Conservation (phyloP, 2,888 invertebrate genomes). For the Protonemura montana region DNA sequence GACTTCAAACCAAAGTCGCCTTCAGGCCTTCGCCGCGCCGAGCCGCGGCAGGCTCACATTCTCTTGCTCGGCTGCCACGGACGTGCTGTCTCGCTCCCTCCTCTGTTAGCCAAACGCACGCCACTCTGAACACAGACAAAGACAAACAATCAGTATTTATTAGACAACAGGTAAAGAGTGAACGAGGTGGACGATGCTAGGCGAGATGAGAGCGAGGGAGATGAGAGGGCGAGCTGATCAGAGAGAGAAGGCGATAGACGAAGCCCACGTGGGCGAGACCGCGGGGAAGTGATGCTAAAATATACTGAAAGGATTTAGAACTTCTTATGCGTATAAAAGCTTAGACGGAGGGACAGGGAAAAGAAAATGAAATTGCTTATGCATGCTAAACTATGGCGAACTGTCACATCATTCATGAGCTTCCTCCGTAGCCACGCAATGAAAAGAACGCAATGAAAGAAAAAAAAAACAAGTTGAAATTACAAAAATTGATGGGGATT, state of each 20-base stretch:
- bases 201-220: slow-evolving; percentile 46
- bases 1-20: slow-evolving; percentile 24
- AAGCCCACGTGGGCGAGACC: slow-evolving; percentile 27
- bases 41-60: no score
- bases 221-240: slow-evolving; percentile 22
- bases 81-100: slow-evolving; percentile 27
- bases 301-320: slow-evolving; percentile 30
- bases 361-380: slow-evolving; percentile 24
- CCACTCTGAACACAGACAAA: slow-evolving; percentile 29
- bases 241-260: slow-evolving; percentile 1
- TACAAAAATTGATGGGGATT: neutral
- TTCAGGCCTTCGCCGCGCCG: slow-evolving; percentile 10
- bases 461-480: neutral
- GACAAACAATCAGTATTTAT: slow-evolving; percentile 43
- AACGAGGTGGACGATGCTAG: slow-evolving; percentile 41
- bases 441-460: neutral
- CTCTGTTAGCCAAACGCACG: neutral
- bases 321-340: neutral
- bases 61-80: neutral
- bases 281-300: slow-evolving; percentile 32
- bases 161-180: slow-evolving; percentile 36
- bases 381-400: slow-evolving; percentile 14
- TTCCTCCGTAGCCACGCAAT: neutral
- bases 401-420: slow-evolving; percentile 28
- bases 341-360: neutral